phyloP scores from a whole-genome alignment of 2,797 vertebrate genomes.

The Diplodus puntazzo region DNA sequence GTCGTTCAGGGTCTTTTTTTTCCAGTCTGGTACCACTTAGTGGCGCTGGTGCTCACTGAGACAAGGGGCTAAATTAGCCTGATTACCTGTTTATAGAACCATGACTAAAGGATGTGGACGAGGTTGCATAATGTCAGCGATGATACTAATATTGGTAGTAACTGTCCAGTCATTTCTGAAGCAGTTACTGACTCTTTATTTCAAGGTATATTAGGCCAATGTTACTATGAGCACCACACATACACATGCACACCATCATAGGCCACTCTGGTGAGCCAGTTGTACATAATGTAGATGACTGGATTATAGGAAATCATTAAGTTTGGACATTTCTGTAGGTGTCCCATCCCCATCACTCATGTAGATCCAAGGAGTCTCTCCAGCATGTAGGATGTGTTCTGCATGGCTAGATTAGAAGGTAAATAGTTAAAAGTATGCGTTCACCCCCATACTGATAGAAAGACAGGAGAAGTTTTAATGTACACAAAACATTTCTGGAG shows the following conservation, averaged over 20 bases:
- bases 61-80: not conserved
- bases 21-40: conserved; percentile 30
- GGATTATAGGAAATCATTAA: not conserved
- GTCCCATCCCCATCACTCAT: not conserved
- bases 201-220: not conserved
- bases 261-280: no score
- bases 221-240: not conserved
- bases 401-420: not conserved
- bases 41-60: conserved; percentile 39
- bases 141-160: not conserved
- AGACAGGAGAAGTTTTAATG: no score
- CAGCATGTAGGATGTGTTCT: not conserved
- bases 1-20: not conserved
- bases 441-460: no score
- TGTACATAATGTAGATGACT: not conserved
- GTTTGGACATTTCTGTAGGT: not conserved
- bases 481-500: no score
- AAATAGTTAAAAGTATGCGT: no score
- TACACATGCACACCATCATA: not conserved
- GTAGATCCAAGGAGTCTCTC: not conserved
- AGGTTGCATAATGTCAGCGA: not conserved
- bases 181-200: not conserved
- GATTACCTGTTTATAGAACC: conserved; percentile 15
- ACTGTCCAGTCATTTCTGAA: not conserved
- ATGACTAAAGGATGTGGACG: conserved; percentile 10